Evolutionary conservation across 92 coral and sea anemone genomes (phyloP).

Genomic region (Epizoanthus fatuus): DNA sequence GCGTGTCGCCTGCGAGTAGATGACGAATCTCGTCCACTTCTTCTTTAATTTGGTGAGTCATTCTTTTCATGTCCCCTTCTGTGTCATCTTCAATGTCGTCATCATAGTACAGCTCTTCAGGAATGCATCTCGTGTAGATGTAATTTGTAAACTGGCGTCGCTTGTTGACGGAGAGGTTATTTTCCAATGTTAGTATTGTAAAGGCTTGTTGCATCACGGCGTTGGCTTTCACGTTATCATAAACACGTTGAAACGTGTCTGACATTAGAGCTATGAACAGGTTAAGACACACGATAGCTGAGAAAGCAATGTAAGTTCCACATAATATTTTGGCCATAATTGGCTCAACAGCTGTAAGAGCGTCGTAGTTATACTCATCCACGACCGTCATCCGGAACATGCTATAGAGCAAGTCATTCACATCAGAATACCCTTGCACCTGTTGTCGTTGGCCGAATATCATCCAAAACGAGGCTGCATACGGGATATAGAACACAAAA

Average conservation of each 20-base stretch:
- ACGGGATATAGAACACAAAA: constrained; percentile 90
- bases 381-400: constrained; percentile 99
- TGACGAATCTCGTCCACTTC: constrained; percentile 77
- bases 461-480: constrained; percentile 99
- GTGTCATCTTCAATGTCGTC: constrained; percentile 82
- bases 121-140: constrained; percentile 89
- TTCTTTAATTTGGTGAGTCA: constrained; percentile 95
- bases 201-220: constrained; percentile 97
- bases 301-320: constrained; percentile 97
- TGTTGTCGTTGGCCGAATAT: constrained; percentile 77
- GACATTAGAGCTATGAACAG: constrained; percentile 97
- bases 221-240: constrained; percentile 97
- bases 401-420: constrained; percentile 83
- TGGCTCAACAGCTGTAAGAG: constrained; percentile 82
- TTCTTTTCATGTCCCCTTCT: constrained; percentile 85
- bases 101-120: constrained; percentile 92
- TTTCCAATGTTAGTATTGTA: constrained; percentile 85
- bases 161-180: constrained; percentile 66
- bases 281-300: constrained; percentile 90
- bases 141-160: constrained; percentile 79
- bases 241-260: constrained; percentile 97
- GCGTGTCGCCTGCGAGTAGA: constrained; percentile 11
- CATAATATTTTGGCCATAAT: constrained; percentile 95
- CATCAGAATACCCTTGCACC: constrained; percentile 81
- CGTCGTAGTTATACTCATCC: constrained; percentile 91